Conservation (phyloP, 1,140 invertebrate genomes). For the Neuroterus valhalla region DNA sequence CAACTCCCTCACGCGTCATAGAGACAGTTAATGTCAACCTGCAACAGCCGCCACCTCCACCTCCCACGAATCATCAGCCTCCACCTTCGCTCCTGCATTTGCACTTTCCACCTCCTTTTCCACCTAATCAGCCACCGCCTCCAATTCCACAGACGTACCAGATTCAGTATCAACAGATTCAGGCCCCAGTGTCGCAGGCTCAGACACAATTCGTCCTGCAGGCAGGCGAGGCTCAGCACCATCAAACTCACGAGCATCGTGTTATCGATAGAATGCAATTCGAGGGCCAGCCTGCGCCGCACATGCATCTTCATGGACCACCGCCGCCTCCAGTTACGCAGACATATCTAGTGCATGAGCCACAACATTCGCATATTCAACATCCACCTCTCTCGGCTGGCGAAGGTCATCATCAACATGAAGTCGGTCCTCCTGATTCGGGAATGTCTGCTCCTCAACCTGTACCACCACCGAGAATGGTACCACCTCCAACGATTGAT, state of each 20-base stretch:
- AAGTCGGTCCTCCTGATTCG: slow-evolving; percentile 61
- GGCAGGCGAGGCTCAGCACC: slow-evolving; percentile 56
- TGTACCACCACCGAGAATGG: slow-evolving; percentile 71
- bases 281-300: slow-evolving; percentile 60
- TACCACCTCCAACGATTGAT: slow-evolving; percentile 66
- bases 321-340: slow-evolving; percentile 52
- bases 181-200: slow-evolving; percentile 56
- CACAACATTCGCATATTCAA: slow-evolving; percentile 55
- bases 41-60: slow-evolving; percentile 66
- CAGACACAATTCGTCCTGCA: slow-evolving; percentile 70
- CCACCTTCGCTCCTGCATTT: slow-evolving; percentile 68
- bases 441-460: slow-evolving; percentile 65
- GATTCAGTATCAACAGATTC: slow-evolving; percentile 70
- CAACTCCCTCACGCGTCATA: slow-evolving; percentile 68
- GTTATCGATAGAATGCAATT: slow-evolving; percentile 64
- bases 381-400: slow-evolving; percentile 58
- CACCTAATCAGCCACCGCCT: slow-evolving; percentile 71
- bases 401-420: slow-evolving; percentile 64
- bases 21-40: slow-evolving; percentile 71
- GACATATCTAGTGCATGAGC: slow-evolving; percentile 66
- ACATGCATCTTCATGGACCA: slow-evolving; percentile 64
- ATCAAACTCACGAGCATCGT: slow-evolving; percentile 65
- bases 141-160: slow-evolving; percentile 72
- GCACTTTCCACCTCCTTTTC: slow-evolving; percentile 71
- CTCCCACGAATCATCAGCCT: slow-evolving; percentile 67